Base-by-base conservation (phyloP, 2,888 invertebrate genomes). In the Cremastobaeus sp. region DNA sequence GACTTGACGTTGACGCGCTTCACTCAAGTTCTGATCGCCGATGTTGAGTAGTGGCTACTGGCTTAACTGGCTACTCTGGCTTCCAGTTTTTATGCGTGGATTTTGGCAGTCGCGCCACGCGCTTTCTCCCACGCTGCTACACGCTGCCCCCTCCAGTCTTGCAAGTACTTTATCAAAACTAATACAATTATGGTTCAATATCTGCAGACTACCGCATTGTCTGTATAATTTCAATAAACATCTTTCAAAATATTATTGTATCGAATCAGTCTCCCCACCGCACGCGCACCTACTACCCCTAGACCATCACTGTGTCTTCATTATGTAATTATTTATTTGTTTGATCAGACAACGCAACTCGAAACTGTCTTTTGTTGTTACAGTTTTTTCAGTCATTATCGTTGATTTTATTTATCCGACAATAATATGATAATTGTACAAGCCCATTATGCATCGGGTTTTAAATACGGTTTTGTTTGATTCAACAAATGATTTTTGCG, bases 31-130 rank as follows among this genome's bases (percentile, higher is more conserved):
- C 32, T 8, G 14, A 66, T 39, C 55, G 48, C 39, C 34, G 47
- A 66, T 39, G 55, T 57, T 66, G 57, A 14, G 18, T 37, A 43
- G 57, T 50, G 41, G 57, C 20, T 41, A n/a, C n/a, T n/a, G n/a
- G n/a, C n/a, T n/a, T n/a, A n/a, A n/a, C n/a, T n/a, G n/a, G n/a
- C n/a, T n/a, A n/a, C n/a, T n/a, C n/a, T n/a, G n/a, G n/a, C n/a
- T n/a, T 57, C 48, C 66, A 66, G 57, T 57, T 66, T 66, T 66
- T 66, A 66, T 66, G 66, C 34, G 17, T 12, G 8, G 55, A 52
- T 59, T 68, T 68, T 59, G 59, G 65, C 11, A 65, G 54, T 8
- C 54, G 17, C 47, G 12, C 54, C 47, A 37, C 47, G 45, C 54
- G 34, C 15, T 12, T 17, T 20, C 52, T 20, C 50, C 54, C 54